Evolutionary conservation across 1,140 invertebrate species (phyloP).

Genomic region (Muscidifurax raptorellus): DNA sequence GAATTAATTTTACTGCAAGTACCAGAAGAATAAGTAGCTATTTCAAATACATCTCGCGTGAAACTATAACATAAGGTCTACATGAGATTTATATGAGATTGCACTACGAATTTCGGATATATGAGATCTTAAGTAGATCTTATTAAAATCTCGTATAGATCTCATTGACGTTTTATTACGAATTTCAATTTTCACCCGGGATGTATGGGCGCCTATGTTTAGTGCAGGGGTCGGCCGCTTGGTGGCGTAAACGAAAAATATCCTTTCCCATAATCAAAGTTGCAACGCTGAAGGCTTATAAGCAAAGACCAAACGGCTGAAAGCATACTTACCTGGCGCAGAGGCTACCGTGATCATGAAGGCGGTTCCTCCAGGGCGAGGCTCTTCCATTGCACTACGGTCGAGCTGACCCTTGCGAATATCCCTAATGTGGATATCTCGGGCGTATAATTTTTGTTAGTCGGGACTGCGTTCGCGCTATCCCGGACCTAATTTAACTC

Average conservation of each 20-base stretch:
- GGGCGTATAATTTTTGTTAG: constrained; percentile 50
- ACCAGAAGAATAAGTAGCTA: too few species aligned
- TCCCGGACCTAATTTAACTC: constrained; percentile 32
- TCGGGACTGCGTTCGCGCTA: constrained; percentile 48
- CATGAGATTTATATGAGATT: too few species aligned
- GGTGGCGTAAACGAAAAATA: neutral
- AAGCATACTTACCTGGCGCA: constrained; percentile 81
- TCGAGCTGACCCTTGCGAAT: constrained; percentile 80
- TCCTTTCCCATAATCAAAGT: neutral
- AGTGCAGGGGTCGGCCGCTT: neutral
- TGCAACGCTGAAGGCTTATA: neutral
- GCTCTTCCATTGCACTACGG: constrained; percentile 58
- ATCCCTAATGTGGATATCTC: constrained; percentile 75
- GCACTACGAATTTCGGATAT: too few species aligned
- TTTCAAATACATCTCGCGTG: too few species aligned
- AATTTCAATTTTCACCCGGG: too few species aligned
- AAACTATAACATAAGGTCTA: too few species aligned
- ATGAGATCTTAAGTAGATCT: too few species aligned
- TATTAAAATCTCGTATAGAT: too few species aligned
- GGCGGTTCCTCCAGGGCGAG: constrained; percentile 82
- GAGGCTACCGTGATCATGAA: constrained; percentile 81
- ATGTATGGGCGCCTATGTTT: neutral
- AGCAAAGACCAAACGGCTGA: neutral
- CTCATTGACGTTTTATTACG: too few species aligned
- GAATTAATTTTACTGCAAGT: too few species aligned